Evolutionary conservation across 2,888 invertebrate species (phyloP).

Genomic region (Gibbula magus): DNA sequence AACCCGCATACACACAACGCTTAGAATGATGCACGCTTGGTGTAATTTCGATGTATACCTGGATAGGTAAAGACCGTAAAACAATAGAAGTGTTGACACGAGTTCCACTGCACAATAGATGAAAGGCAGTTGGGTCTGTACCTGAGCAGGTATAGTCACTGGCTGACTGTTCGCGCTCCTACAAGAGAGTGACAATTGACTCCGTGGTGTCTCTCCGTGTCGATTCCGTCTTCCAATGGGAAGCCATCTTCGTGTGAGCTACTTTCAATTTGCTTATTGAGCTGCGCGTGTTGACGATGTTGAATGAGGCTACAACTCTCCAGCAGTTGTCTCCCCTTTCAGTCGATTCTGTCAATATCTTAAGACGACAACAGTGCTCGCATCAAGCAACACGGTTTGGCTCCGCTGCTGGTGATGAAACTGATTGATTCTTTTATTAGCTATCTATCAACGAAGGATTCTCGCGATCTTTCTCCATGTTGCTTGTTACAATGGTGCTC

Average conservation of each 20-base stretch:
- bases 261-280: constrained; percentile 15
- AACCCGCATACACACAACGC: too few relatives aligned
- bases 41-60: too few relatives aligned
- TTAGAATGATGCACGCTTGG: too few relatives aligned
- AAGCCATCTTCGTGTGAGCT: background rate
- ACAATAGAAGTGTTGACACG: too few relatives aligned
- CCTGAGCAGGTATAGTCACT: too few relatives aligned
- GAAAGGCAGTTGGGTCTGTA: too few relatives aligned
- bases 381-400: background rate
- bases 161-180: too few relatives aligned
- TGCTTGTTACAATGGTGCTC: background rate
- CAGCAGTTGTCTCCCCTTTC: background rate
- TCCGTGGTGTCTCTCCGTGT: too few relatives aligned
- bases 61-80: too few relatives aligned
- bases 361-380: background rate
- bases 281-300: background rate
- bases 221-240: background rate
- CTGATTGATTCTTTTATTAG: constrained; percentile 12
- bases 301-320: background rate
- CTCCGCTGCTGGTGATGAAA: background rate
- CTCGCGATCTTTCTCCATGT: background rate
- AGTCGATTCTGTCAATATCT: background rate
- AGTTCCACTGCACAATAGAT: too few relatives aligned
- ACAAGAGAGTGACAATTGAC: too few relatives aligned
- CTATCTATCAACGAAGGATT: constrained; percentile 5